These are phyloP conservation scores for Struthio camelus DNA, from an alignment of 2,113 vertebrate genomes.

Conservation along the genomic window DNA sequence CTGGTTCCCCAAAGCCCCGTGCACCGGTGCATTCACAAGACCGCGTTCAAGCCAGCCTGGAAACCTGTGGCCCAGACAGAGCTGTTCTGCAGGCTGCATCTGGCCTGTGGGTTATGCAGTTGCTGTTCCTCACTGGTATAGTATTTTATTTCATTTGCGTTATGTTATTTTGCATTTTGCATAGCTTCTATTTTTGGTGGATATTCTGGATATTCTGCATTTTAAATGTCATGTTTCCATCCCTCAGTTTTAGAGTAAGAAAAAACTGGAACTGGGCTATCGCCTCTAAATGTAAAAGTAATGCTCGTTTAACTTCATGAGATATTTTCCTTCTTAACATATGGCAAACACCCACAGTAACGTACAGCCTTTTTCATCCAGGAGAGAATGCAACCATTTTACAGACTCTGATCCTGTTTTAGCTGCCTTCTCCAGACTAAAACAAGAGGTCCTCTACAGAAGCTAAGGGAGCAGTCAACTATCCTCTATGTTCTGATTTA, in stretches of 20 bases:
- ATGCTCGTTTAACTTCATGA: not conserved
- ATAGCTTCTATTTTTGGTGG: not conserved
- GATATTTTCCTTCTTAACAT: not conserved
- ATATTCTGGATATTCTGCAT: not conserved
- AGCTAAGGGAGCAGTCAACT: not conserved
- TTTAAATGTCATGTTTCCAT: not conserved
- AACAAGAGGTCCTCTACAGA: not conserved
- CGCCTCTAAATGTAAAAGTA: not conserved
- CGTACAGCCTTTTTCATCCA: not conserved
- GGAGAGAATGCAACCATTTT: rapidly evolving
- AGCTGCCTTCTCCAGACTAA: not conserved
- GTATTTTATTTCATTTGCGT: not conserved
- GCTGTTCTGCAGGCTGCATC: not conserved
- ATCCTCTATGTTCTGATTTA: not conserved
- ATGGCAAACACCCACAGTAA: not conserved
- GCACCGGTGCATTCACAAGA: rapidly evolving
- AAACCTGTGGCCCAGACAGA: rapidly evolving
- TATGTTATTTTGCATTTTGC: not conserved
- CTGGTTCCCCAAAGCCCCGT: rapidly evolving
- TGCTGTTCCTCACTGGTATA: rapidly evolving
- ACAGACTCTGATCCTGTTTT: not conserved
- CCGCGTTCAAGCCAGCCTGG: not conserved
- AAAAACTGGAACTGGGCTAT: not conserved
- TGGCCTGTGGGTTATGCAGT: not conserved
- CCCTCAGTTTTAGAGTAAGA: not conserved